Conservation (phyloP, 2,797 vertebrate genomes). For the Babyrousa celebensis region DNA sequence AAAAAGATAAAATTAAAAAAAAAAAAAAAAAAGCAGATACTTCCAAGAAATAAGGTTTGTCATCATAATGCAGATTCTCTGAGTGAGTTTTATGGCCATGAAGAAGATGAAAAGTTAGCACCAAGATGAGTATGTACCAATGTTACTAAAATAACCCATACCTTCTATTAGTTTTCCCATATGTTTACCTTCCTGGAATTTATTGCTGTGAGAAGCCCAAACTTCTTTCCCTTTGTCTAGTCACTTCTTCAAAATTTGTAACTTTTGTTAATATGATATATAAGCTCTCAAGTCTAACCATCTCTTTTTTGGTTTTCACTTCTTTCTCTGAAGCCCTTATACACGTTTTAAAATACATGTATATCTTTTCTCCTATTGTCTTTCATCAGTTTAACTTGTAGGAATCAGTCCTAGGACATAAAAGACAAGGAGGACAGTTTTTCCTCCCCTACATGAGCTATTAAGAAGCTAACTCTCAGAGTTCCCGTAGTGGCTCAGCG, state of each 20-base stretch:
- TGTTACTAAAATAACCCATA: background rate
- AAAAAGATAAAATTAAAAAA: no score
- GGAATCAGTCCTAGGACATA: background rate
- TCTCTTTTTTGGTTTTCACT: background rate
- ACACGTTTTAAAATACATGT: background rate
- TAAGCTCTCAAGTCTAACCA: background rate
- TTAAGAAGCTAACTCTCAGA: constrained; percentile 8
- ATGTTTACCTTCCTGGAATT: background rate
- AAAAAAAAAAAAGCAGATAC: constrained; percentile 6
- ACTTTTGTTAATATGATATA: background rate
- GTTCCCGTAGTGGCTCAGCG: no score
- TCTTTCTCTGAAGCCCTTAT: background rate
- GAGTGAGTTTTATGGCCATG: background rate
- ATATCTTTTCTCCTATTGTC: background rate
- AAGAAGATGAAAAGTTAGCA: background rate
- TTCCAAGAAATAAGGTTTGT: constrained; percentile 8
- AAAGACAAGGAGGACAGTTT: background rate
- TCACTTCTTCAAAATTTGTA: background rate
- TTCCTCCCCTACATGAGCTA: background rate
- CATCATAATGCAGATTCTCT: constrained; percentile 6
- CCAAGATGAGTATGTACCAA: background rate
- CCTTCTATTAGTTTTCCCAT: background rate
- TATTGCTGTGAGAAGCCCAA: background rate
- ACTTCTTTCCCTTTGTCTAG: constrained; percentile 11
- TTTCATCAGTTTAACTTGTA: background rate